phyloP scores from a whole-genome alignment of 2,888 invertebrate genomes.

The Andrena camellia region DNA sequence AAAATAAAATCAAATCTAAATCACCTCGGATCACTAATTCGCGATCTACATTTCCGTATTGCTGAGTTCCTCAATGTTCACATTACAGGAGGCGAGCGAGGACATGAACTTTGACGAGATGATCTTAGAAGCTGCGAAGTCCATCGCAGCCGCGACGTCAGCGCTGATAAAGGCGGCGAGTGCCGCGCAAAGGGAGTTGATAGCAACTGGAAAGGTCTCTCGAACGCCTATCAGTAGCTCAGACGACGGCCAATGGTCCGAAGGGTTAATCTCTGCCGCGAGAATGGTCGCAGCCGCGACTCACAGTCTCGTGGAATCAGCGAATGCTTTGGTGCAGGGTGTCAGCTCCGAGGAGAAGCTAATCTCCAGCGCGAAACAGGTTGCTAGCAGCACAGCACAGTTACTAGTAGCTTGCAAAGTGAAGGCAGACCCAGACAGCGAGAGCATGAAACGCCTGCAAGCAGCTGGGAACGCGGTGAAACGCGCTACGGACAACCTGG shows the following conservation, averaged over 20 bases:
- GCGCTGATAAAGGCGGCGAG: constrained; percentile 98
- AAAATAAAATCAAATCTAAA: too few species aligned
- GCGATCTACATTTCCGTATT: too few species aligned
- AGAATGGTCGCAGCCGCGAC: constrained; percentile 98
- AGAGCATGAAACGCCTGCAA: constrained; percentile 95
- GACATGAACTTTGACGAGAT: constrained; percentile 99
- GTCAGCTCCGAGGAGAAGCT: constrained; percentile 97
- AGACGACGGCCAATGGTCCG: constrained; percentile 99
- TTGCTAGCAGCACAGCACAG: constrained; percentile 98
- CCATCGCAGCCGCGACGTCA: constrained; percentile 98
- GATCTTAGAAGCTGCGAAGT: constrained; percentile 99
- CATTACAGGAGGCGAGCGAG: constrained; percentile 94
- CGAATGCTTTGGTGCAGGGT: constrained; percentile 97
- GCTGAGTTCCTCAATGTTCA: constrained; percentile 9
- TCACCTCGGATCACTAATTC: too few species aligned
- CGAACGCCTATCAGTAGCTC: constrained; percentile 93
- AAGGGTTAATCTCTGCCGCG: constrained; percentile 98
- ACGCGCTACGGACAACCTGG: constrained; percentile 98
- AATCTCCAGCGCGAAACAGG: constrained; percentile 98
- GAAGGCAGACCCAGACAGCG: constrained; percentile 98
- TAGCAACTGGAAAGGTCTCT: constrained; percentile 95
- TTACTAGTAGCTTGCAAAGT: constrained; percentile 99
- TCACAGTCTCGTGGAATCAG: constrained; percentile 98
- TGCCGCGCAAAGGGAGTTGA: constrained; percentile 98
- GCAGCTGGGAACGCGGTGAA: constrained; percentile 98